Percentiles rank a stretch among this genome's conserved stretches.
These are phyloP conservation scores for Lagorchestes hirsutus DNA, from an alignment of 2,797 vertebrate genomes.

Conservation along the genomic window DNA sequence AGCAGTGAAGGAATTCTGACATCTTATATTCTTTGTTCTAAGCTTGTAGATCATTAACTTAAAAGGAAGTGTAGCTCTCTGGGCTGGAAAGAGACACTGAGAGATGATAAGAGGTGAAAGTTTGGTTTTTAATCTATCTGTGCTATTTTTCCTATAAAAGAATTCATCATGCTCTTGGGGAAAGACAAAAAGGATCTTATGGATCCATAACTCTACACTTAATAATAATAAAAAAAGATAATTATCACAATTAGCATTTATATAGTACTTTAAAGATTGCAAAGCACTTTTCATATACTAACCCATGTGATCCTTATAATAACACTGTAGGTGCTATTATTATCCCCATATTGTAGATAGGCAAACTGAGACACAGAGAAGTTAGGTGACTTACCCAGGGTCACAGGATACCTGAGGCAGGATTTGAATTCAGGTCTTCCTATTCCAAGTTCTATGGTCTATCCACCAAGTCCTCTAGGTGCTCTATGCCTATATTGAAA, in stretches of 20 bases:
- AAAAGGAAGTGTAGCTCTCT: not conserved
- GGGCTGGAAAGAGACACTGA: not conserved
- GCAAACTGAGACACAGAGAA: not conserved
- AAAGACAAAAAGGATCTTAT: not conserved
- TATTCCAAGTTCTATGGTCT: not conserved
- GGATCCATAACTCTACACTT: not conserved
- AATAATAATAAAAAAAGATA: not conserved
- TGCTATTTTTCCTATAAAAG: not conserved
- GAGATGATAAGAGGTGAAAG: not conserved
- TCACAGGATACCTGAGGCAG: not conserved
- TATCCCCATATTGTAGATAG: not conserved
- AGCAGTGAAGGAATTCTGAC: not conserved
- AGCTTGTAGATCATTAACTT: not conserved
- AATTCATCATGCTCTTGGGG: not conserved
- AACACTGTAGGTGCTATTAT: not conserved
- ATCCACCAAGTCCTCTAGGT: not conserved
- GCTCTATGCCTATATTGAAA: not conserved
- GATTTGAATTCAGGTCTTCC: not conserved
- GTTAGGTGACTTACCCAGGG: not conserved
- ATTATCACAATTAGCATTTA: not conserved
- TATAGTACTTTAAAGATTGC: too few relatives aligned
- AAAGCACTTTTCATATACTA: not conserved
- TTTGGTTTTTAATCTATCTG: not conserved
- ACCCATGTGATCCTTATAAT: not conserved
- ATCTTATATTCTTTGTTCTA: not conserved